These are phyloP conservation scores for Ferrisia virgata DNA, from an alignment of 2,888 invertebrate species.

Conservation along the genomic window DNA sequence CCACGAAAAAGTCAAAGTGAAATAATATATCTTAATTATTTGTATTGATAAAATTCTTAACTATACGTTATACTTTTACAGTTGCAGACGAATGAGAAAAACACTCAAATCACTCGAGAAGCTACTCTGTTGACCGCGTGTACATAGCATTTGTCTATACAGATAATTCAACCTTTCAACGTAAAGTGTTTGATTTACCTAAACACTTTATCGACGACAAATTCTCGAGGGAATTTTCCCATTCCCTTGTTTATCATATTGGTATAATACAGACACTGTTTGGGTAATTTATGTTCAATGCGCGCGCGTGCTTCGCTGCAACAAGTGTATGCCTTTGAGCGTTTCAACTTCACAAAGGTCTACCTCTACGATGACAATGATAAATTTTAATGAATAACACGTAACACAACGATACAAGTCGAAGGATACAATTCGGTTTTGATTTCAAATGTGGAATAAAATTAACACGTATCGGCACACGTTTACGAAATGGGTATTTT, in stretches of 20 bases:
- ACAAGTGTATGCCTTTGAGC: constrained; percentile 31
- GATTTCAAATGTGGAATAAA: neutral
- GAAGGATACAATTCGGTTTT: neutral
- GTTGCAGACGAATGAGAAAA: neutral
- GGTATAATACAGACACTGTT: neutral
- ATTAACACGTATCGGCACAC: neutral
- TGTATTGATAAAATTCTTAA: neutral
- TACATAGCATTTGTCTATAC: neutral
- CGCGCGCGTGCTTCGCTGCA: neutral
- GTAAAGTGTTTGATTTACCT: constrained; percentile 28
- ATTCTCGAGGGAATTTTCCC: neutral
- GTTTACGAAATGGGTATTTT: neutral
- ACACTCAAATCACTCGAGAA: neutral
- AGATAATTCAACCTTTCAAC: neutral
- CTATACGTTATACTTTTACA: neutral
- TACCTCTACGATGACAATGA: neutral
- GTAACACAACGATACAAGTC: neutral
- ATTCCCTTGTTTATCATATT: neutral
- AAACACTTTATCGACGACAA: constrained; percentile 24
- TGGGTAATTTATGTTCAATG: constrained; percentile 11
- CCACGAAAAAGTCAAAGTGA: neutral
- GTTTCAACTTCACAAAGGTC: neutral
- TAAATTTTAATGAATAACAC: neutral
- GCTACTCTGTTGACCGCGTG: neutral
- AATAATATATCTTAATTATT: neutral